phyloP scores from a whole-genome alignment of 2,888 invertebrate species.

The Melanophora roralis region DNA sequence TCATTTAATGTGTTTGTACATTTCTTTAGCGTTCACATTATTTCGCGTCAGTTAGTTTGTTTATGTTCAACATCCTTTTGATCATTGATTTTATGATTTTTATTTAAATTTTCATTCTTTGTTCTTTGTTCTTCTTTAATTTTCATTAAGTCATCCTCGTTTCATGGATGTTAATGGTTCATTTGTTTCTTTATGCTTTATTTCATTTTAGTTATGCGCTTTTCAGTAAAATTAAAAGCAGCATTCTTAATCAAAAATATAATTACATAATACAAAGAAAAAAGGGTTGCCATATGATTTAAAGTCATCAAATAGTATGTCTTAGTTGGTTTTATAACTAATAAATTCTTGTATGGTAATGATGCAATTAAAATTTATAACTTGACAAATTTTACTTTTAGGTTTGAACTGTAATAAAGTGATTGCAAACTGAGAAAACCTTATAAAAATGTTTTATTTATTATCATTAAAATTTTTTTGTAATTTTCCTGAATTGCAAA shows the following conservation, averaged over 20 bases:
- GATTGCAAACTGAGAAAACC: no score
- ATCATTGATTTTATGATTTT: constrained; percentile 48
- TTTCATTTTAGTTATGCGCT: constrained; percentile 35
- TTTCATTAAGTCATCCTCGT: constrained; percentile 61
- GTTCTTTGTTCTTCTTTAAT: constrained; percentile 61
- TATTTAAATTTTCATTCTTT: background rate
- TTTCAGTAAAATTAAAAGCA: background rate
- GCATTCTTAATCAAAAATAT: background rate
- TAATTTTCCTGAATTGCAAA: no score
- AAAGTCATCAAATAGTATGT: no score
- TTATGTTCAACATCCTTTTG: constrained; percentile 53
- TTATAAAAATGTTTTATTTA: no score
- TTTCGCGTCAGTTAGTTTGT: constrained; percentile 8
- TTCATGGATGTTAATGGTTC: constrained; percentile 63
- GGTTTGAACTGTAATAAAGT: no score
- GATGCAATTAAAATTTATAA: no score
- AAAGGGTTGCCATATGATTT: no score
- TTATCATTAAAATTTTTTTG: no score
- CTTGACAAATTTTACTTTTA: no score
- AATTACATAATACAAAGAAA: background rate
- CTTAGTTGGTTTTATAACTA: no score
- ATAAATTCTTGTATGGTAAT: no score
- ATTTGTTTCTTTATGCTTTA: constrained; percentile 59
- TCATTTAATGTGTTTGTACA: no score
- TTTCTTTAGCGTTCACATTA: background rate